Conservation (phyloP, 2,888 invertebrate genomes). For the Pristionchus japonicus region DNA sequence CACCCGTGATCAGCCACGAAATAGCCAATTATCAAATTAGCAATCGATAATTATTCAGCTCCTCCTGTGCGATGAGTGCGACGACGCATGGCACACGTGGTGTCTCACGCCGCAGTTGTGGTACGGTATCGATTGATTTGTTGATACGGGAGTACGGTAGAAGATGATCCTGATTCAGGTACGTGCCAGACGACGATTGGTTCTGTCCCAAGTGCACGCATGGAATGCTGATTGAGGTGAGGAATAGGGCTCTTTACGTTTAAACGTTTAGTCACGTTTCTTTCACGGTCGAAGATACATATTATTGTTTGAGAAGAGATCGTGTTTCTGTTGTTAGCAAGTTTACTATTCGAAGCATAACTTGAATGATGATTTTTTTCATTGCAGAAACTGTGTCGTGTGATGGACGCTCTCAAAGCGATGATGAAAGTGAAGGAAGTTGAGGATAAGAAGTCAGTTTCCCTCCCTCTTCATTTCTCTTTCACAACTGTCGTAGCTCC, state of each 20-base stretch:
- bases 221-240: slow-evolving; percentile 83
- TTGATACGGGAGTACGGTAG: not conserved
- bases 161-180: slow-evolving; percentile 43
- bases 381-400: slow-evolving; percentile 40
- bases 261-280: too few relatives aligned
- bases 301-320: too few relatives aligned
- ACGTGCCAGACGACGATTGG: slow-evolving; percentile 98
- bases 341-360: not conserved
- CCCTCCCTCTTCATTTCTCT: not conserved
- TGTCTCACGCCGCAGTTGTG: slow-evolving; percentile 93
- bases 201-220: slow-evolving; percentile 97
- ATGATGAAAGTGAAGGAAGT: slow-evolving; percentile 80
- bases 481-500: not conserved
- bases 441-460: slow-evolving; percentile 81
- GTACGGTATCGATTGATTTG: slow-evolving; percentile 70
- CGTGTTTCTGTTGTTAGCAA: too few relatives aligned
- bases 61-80: slow-evolving; percentile 93
- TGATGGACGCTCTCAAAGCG: slow-evolving; percentile 76
- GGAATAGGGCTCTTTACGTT: too few relatives aligned
- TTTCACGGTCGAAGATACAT: too few relatives aligned
- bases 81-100: slow-evolving; percentile 95
- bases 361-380: not conserved
- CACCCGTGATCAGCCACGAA: too few relatives aligned
- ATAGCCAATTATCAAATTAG: not conserved
- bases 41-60: slow-evolving; percentile 80